These are phyloP conservation scores for Drosophila mayaguana DNA, from an alignment of 2,888 invertebrate species.

Conservation along the genomic window DNA sequence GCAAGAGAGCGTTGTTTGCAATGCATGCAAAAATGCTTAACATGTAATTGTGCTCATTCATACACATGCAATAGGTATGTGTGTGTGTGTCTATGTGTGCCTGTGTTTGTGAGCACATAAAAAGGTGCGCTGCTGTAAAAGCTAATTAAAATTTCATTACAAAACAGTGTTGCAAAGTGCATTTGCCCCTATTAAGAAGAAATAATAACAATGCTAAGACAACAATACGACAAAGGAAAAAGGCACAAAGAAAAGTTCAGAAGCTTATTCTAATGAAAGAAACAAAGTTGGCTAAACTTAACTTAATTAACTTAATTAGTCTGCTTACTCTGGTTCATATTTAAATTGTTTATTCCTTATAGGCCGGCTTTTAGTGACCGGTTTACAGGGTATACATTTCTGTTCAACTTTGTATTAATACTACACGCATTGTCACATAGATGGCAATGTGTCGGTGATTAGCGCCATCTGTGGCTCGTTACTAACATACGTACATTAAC, in stretches of 20 bases:
- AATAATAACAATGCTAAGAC: conserved; percentile 15
- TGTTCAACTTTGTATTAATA: fast-evolving
- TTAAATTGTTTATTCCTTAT: not conserved
- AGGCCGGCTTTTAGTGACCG: not conserved
- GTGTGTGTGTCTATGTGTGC: not conserved
- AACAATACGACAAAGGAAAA: conserved; percentile 23
- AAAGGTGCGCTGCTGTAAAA: conserved; percentile 31
- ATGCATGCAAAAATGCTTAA: conserved; percentile 22
- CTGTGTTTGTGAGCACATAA: conserved; percentile 6
- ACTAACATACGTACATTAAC: not conserved
- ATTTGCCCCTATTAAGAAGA: conserved; percentile 12
- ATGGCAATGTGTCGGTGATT: not conserved
- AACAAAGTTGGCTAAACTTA: conserved; percentile 4
- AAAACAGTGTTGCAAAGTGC: conserved; percentile 48
- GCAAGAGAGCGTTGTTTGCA: not conserved
- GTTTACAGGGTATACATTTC: conserved; percentile 1
- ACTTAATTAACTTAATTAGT: not conserved
- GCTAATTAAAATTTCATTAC: conserved; percentile 69
- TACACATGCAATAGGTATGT: not conserved
- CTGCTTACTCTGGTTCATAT: not conserved
- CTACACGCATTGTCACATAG: not conserved
- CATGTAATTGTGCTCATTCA: conserved; percentile 29
- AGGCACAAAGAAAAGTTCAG: conserved; percentile 1
- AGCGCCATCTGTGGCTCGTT: conserved; percentile 23
- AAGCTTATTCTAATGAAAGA: not conserved